A percentile compares a stretch with the other conserved stretches of the same genome.
Conservation (phyloP, 35 echinoderm and acorn worm genomes). For the Chiridota heheva region DNA sequence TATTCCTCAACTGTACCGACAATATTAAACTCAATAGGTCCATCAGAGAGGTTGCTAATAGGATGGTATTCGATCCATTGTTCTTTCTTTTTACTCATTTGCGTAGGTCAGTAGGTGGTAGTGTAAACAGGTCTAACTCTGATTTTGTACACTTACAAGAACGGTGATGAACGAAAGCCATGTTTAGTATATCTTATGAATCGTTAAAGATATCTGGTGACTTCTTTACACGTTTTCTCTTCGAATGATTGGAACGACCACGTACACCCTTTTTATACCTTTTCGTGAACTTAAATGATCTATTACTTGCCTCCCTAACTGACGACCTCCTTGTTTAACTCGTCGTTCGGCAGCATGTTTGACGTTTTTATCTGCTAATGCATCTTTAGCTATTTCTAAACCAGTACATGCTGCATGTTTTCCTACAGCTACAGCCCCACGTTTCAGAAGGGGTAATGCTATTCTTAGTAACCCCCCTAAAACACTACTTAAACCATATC, state of each 20-base stretch:
- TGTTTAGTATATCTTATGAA: background rate
- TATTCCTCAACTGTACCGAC: background rate
- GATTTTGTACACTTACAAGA: background rate
- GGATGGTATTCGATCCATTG: slow-evolving; percentile 19
- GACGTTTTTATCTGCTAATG: background rate
- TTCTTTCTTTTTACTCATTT: background rate
- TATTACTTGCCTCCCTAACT: background rate
- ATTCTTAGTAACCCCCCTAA: background rate
- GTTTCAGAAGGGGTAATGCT: slow-evolving; percentile 1
- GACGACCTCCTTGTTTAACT: background rate
- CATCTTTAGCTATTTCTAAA: background rate
- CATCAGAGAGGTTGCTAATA: background rate
- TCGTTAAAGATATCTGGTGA: background rate
- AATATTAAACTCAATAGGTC: background rate
- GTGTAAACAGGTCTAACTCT: slow-evolving; percentile 2
- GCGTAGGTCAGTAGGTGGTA: background rate
- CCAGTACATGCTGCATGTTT: background rate
- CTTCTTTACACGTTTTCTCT: background rate
- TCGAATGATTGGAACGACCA: too few relatives aligned
- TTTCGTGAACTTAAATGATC: too few relatives aligned
- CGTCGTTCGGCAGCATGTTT: background rate
- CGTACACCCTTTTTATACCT: too few relatives aligned
- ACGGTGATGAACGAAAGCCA: slow-evolving; percentile 1
- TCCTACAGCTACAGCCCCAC: background rate
- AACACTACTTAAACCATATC: background rate